Evolutionary conservation across 2,113 vertebrate genomes (phyloP).

Genomic region (Spilogale gracilis): DNA sequence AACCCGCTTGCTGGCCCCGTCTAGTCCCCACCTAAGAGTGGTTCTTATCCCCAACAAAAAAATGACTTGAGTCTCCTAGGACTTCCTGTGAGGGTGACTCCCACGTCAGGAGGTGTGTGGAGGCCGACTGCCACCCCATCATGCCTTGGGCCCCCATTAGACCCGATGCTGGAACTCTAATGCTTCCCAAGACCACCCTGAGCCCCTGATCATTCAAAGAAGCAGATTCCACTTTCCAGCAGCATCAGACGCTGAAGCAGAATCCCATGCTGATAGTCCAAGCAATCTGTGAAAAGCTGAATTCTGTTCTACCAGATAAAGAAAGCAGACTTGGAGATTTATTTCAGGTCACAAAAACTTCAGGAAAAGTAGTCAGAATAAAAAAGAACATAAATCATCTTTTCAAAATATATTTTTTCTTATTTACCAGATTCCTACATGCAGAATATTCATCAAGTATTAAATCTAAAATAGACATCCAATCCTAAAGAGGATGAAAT

Average conservation of each 20-base stretch:
- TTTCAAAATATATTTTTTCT: conserved; percentile 66
- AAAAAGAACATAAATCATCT: conserved; percentile 61
- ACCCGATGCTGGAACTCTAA: neutral
- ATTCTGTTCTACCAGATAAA: conserved; percentile 1
- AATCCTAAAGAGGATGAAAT: conserved; percentile 63
- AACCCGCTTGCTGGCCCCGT: neutral
- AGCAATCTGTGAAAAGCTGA: neutral
- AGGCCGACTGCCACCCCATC: neutral
- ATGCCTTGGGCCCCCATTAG: neutral
- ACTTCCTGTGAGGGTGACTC: neutral
- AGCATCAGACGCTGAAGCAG: neutral
- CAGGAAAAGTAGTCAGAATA: conserved; percentile 31
- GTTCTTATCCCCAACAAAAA: neutral
- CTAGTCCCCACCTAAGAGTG: neutral
- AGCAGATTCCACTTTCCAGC: neutral
- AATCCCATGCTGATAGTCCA: neutral
- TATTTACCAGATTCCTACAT: conserved; percentile 43
- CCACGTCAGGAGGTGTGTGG: neutral
- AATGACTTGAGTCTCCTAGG: neutral
- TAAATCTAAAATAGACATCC: conserved; percentile 53
- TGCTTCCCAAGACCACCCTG: neutral
- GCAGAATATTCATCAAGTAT: conserved; percentile 41
- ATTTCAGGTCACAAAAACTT: neutral
- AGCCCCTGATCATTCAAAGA: neutral
- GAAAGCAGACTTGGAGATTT: conserved; percentile 38